phyloP scores from a whole-genome alignment of 2,113 vertebrate genomes.

The Pungitius pungitius region DNA sequence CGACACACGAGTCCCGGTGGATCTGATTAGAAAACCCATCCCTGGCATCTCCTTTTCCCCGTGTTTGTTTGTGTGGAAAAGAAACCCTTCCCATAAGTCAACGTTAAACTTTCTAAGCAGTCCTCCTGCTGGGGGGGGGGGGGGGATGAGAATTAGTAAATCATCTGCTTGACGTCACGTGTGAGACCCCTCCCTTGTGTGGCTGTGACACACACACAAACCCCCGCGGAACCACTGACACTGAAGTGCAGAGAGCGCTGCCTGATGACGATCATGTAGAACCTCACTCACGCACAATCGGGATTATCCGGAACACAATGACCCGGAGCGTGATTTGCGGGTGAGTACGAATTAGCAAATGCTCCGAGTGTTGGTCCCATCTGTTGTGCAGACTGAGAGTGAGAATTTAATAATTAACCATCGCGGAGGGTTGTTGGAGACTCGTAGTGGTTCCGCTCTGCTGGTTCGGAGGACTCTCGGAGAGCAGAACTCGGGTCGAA shows the following conservation, averaged over 20 bases:
- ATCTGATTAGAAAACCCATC: background rate
- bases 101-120: slow-evolving; percentile 11
- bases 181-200: slow-evolving; percentile 60
- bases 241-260: slow-evolving; percentile 58
- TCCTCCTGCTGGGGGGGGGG: slow-evolving; percentile 13
- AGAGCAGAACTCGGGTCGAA: slow-evolving; percentile 31
- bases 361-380: slow-evolving; percentile 47
- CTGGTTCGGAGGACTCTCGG: background rate
- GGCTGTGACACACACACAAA: slow-evolving; percentile 64
- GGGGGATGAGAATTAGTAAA: slow-evolving; percentile 57
- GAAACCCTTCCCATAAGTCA: slow-evolving; percentile 18
- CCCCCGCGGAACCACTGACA: slow-evolving; percentile 48
- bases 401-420: slow-evolving; percentile 58
- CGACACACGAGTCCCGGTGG: background rate
- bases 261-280: slow-evolving; percentile 56
- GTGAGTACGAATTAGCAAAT: slow-evolving; percentile 70
- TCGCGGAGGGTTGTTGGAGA: slow-evolving; percentile 22
- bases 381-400: slow-evolving; percentile 42
- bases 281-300: slow-evolving; percentile 59
- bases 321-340: slow-evolving; percentile 54
- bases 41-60: slow-evolving; percentile 4
- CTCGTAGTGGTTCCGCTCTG: slow-evolving; percentile 20
- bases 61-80: too few species aligned
- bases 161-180: slow-evolving; percentile 51
- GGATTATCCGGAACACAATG: slow-evolving; percentile 69